Evolutionary conservation across 2,113 vertebrate genomes (phyloP).

Genomic region (Burhinus oedicnemus): DNA sequence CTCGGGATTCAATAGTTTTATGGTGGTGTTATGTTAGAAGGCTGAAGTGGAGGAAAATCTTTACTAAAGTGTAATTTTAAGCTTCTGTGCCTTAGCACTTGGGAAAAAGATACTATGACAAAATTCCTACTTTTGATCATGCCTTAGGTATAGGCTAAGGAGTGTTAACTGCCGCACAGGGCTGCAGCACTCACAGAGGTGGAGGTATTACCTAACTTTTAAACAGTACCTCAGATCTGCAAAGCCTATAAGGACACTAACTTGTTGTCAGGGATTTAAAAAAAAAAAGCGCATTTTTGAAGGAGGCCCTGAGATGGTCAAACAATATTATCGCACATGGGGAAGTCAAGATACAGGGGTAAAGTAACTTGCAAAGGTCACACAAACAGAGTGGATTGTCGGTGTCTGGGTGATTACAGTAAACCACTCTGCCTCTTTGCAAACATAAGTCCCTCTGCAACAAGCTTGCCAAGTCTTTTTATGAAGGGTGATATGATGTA

Average conservation of each 20-base stretch:
- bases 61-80: background rate
- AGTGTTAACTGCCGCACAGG: background rate
- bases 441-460: background rate
- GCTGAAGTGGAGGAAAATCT: background rate
- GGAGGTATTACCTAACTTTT: background rate
- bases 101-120: background rate
- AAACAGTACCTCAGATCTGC: background rate
- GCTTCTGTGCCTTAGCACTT: background rate
- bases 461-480: background rate
- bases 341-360: background rate
- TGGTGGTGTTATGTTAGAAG: background rate
- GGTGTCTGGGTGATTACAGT: background rate
- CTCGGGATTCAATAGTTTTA: background rate
- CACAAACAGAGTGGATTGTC: background rate
- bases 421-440: background rate
- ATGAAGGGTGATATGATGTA: accelerated
- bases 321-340: background rate
- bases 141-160: background rate
- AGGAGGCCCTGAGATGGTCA: background rate
- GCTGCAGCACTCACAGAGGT: background rate
- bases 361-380: background rate
- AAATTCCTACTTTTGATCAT: background rate
- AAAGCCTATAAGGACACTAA: background rate
- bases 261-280: background rate
- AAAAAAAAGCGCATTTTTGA: background rate